Evolutionary conservation across 1,140 invertebrate genomes (phyloP).

Genomic region (Neomicropteryx cornuta): DNA sequence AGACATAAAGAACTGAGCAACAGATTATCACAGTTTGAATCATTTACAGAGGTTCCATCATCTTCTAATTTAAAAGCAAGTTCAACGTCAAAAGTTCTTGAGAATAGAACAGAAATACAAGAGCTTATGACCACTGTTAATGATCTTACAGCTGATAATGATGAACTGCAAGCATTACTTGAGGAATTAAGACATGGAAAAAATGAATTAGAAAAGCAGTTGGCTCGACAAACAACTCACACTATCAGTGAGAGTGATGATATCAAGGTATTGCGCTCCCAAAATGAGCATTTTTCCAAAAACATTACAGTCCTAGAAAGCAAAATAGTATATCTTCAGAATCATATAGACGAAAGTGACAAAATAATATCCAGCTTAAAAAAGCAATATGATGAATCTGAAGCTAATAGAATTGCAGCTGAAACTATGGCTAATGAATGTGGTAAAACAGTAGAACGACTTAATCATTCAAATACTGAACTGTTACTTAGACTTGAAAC

Average conservation of each 20-base stretch:
- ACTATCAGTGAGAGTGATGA: no score
- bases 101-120: constrained; percentile 21
- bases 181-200: constrained; percentile 28
- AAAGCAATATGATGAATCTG: constrained; percentile 8
- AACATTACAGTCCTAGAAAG: no score
- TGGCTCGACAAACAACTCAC: constrained; percentile 6
- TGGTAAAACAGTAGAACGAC: background rate
- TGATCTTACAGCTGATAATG: constrained; percentile 56
- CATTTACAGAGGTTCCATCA: constrained; percentile 33
- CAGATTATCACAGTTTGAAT: constrained; percentile 49
- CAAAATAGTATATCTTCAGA: no score
- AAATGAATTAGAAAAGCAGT: constrained; percentile 6
- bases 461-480: constrained; percentile 6
- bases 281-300: constrained; percentile 6
- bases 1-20: constrained; percentile 52
- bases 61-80: background rate
- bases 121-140: constrained; percentile 42
- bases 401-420: constrained; percentile 5
- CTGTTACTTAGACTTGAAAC: constrained; percentile 8
- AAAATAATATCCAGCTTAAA: no score
- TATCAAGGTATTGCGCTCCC: constrained; percentile 6
- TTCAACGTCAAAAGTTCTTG: background rate
- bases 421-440: constrained; percentile 2
- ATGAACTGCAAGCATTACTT: constrained; percentile 55
- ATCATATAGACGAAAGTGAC: no score